Base-by-base conservation (phyloP, 1,140 invertebrate species). In the Panulirus ornatus region DNA sequence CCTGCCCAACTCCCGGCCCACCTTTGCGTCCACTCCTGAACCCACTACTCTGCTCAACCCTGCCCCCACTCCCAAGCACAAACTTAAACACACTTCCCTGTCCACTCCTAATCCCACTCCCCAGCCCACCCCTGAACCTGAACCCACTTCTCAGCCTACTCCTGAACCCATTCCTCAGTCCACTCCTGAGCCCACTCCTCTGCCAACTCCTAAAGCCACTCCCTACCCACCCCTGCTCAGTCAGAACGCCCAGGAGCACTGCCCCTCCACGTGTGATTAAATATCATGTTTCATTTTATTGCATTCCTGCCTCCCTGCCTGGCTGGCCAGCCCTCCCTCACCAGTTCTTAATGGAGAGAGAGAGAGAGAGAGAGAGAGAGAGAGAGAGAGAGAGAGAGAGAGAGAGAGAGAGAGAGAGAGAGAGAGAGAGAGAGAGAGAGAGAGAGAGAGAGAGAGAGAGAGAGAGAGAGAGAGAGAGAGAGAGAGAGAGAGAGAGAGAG, bases 271-370 rank as follows among this genome's bases (percentile, higher is more conserved):
- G 58, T 71, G 40, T 71, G 63, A 84, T 36, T 84, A 84, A 84
- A 84, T 84, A 84, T 84, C 82, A 47, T 42, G 82, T 84, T 84
- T 44, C 82, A n/a, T 47, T 84, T 84, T 84, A 84, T 84, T 16
- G 63, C 82, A 84, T 84, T 84, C 82, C 63, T 40, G 38, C 63
- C 63, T 27, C 82, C 73, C 73, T 40, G 5, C 40, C 8, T 42
- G 73, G 38, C 22, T 76, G 73, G 19, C 73, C 73, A 2, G 73
- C 36, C 40, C 3, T 42, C 22, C 63, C 38, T 38, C n/a, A 36
- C 30, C 58, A 11, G 22, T 40, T 63, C 36, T 58, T 22, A 22
- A 34, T 34, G 40, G 44, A 34, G 81, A 66, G 58, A 54, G 27
- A 27, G 51, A 42, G 30, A 34, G 27, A 11, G 2, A 40, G 58